phyloP scores from a whole-genome alignment of 2,113 vertebrate genomes.

The Tachysurus fulvidraco region DNA sequence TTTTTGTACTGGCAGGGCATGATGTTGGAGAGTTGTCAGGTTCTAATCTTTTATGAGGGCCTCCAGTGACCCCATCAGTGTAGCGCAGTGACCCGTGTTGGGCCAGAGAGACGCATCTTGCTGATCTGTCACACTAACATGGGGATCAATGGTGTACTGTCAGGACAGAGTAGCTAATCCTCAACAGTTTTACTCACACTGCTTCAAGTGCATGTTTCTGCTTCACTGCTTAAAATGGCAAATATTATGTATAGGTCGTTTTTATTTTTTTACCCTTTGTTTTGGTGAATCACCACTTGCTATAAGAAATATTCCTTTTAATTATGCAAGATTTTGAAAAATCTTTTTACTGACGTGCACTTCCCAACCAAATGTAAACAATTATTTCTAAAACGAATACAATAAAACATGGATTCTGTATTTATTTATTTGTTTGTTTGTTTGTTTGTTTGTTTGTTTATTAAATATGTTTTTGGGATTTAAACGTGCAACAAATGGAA shows the following conservation, averaged over 20 bases:
- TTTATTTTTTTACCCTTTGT: neutral
- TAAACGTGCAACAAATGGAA: neutral
- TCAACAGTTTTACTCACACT: constrained; percentile 40
- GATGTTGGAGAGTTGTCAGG: constrained; percentile 38
- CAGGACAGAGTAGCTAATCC: constrained; percentile 50
- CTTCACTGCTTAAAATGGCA: neutral
- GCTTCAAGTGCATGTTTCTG: neutral
- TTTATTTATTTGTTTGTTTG: no score
- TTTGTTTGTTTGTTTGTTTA: no score
- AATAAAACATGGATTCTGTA: neutral
- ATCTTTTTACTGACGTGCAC: no score
- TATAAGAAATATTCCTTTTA: neutral
- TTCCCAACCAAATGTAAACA: neutral
- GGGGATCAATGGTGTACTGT: constrained; percentile 53
- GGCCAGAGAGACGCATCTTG: constrained; percentile 26
- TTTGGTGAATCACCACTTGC: neutral
- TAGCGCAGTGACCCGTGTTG: constrained; percentile 31
- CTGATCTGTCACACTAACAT: constrained; percentile 48
- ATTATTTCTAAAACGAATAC: neutral
- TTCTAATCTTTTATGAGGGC: constrained; percentile 43
- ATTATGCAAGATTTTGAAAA: neutral
- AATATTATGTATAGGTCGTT: neutral
- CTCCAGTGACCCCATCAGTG: constrained; percentile 39
- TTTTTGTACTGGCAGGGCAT: constrained; percentile 9
- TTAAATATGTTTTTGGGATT: no score